Percentiles rank a stretch among this genome's conserved stretches.
phyloP scores from a whole-genome alignment of 2,888 invertebrate genomes.

The Thysanoteuthis rhombus region DNA sequence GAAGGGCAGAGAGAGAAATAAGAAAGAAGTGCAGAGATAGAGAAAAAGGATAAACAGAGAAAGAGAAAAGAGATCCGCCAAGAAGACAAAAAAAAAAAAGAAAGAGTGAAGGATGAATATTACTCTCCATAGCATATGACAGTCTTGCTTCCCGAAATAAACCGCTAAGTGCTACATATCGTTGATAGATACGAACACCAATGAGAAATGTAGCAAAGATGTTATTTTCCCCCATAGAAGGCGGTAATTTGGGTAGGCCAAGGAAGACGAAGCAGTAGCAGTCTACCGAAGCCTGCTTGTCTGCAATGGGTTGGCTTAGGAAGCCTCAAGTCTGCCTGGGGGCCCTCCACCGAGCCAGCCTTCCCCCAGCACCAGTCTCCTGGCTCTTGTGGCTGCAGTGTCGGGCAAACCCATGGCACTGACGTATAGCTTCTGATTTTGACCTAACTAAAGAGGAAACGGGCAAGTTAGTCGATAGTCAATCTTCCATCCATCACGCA shows the following conservation, averaged over 20 bases:
- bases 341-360: background rate
- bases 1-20: too few species aligned
- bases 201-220: too few species aligned
- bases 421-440: background rate
- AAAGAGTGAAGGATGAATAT: too few species aligned
- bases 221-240: background rate
- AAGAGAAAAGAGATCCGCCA: too few species aligned
- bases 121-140: too few species aligned
- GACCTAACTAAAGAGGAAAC: background rate
- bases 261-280: background rate
- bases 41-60: too few species aligned
- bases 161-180: too few species aligned
- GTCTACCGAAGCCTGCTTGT: background rate
- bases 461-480: background rate
- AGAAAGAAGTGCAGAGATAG: too few species aligned
- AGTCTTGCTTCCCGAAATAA: too few species aligned
- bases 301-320: background rate
- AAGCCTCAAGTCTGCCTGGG: background rate
- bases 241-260: background rate
- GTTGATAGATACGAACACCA: too few species aligned
- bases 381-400: background rate
- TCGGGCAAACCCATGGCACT: background rate
- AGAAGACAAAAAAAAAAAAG: too few species aligned
- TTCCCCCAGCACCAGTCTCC: background rate
- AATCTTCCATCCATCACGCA: background rate